Evolutionary conservation across 2,888 invertebrate species (phyloP).

Genomic region (Parapristionchus giblindavisi): DNA sequence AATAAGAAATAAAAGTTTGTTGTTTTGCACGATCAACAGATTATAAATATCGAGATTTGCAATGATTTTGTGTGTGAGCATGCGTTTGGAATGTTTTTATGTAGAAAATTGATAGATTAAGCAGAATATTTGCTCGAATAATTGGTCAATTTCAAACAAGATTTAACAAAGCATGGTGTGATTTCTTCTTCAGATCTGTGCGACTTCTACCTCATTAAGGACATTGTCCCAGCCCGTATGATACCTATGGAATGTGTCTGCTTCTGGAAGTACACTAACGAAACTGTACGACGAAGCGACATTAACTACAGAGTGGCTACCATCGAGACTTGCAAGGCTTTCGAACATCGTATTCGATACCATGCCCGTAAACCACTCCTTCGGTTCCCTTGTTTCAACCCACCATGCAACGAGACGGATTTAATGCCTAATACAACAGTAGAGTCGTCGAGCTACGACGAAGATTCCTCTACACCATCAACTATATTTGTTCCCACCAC

Average conservation of each 20-base stretch:
- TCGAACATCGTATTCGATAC: slow-evolving; percentile 45
- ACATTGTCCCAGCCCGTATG: slow-evolving; percentile 43
- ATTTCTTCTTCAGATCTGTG: slow-evolving; percentile 62
- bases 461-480: slow-evolving; percentile 1
- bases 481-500: not conserved
- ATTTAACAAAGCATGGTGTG: slow-evolving; percentile 32
- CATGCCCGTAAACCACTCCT: slow-evolving; percentile 46
- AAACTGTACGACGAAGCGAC: slow-evolving; percentile 47
- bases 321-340: slow-evolving; percentile 48
- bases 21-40: not conserved
- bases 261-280: slow-evolving; percentile 57
- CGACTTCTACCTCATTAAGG: slow-evolving; percentile 59
- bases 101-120: not conserved
- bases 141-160: not conserved
- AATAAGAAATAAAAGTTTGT: not conserved
- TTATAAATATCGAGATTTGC: not conserved
- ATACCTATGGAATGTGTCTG: slow-evolving; percentile 66
- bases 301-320: slow-evolving; percentile 52
- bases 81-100: not conserved
- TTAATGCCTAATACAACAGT: slow-evolving; percentile 8
- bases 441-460: slow-evolving; percentile 20
- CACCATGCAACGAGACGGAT: slow-evolving; percentile 43
- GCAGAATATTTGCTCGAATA: not conserved
- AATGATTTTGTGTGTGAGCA: not conserved
- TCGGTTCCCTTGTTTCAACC: slow-evolving; percentile 47